Evolutionary conservation across 2,113 vertebrate species (phyloP).

Genomic region (Capra hircus): DNA sequence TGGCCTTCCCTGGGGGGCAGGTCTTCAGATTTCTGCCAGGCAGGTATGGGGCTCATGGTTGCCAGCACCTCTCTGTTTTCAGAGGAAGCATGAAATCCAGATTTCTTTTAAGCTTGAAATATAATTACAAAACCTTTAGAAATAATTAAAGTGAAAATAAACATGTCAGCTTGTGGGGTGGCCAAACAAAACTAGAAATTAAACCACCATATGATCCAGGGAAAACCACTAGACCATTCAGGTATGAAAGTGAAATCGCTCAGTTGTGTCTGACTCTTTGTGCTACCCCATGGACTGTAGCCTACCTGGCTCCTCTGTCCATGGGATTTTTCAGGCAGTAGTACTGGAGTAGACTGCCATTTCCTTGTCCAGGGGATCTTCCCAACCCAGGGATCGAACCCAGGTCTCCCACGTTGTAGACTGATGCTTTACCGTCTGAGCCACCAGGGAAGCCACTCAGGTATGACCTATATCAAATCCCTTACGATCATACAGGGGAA

Average conservation of each 20-base stretch:
- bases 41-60: not conserved
- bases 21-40: not conserved
- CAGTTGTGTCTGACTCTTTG: too few species aligned
- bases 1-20: not conserved
- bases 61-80: not conserved
- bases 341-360: too few species aligned
- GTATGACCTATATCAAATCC: not conserved
- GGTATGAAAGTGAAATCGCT: not conserved
- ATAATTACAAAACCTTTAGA: conserved; percentile 9
- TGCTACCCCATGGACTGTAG: too few species aligned
- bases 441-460: not conserved
- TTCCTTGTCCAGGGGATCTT: too few species aligned
- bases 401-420: too few species aligned
- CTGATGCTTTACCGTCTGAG: too few species aligned
- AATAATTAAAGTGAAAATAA: conserved; percentile 23
- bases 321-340: too few species aligned
- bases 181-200: not conserved
- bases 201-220: not conserved
- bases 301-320: too few species aligned
- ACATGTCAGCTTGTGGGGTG: not conserved
- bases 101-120: not conserved
- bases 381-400: too few species aligned
- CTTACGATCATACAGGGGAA: not conserved
- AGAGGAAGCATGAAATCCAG: not conserved
- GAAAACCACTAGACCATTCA: not conserved